Evolutionary conservation across 2,797 vertebrate species (phyloP).

Genomic region (Clarias laeviceps): DNA sequence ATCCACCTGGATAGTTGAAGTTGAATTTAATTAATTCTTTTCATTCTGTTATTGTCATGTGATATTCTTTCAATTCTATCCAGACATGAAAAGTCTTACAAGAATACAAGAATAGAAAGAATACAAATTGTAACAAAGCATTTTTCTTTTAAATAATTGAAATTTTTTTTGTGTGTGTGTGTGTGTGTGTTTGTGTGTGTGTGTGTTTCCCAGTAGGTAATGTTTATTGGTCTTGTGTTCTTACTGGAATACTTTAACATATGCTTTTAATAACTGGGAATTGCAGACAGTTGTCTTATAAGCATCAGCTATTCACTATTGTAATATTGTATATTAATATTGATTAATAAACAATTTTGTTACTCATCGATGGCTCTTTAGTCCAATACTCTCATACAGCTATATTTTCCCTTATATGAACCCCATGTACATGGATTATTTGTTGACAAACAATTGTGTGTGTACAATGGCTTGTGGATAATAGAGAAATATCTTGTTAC

Average conservation of each 20-base stretch:
- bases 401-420: too few relatives aligned
- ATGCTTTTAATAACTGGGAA: conserved; percentile 76
- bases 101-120: too few relatives aligned
- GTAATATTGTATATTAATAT: too few relatives aligned
- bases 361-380: too few relatives aligned
- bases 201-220: conserved; percentile 62
- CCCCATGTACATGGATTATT: too few relatives aligned
- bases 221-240: conserved; percentile 66
- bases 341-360: too few relatives aligned
- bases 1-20: conserved; percentile 1
- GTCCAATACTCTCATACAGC: too few relatives aligned
- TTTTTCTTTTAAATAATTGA: conserved; percentile 45
- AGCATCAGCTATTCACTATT: conserved; percentile 39
- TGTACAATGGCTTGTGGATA: too few relatives aligned
- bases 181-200: too few relatives aligned
- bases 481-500: too few relatives aligned
- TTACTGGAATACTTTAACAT: conserved; percentile 70
- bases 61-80: conserved; percentile 34
- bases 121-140: conserved; percentile 36
- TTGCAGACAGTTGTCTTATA: conserved; percentile 67
- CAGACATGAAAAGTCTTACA: background rate
- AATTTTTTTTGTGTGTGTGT: conserved; percentile 43
- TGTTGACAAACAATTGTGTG: too few relatives aligned
- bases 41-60: conserved; percentile 47
- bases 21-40: conserved; percentile 24